A percentile compares a stretch with the other conserved stretches of the same genome.
phyloP scores from a whole-genome alignment of 2,888 invertebrate genomes.

The Drosophila emarginata region DNA sequence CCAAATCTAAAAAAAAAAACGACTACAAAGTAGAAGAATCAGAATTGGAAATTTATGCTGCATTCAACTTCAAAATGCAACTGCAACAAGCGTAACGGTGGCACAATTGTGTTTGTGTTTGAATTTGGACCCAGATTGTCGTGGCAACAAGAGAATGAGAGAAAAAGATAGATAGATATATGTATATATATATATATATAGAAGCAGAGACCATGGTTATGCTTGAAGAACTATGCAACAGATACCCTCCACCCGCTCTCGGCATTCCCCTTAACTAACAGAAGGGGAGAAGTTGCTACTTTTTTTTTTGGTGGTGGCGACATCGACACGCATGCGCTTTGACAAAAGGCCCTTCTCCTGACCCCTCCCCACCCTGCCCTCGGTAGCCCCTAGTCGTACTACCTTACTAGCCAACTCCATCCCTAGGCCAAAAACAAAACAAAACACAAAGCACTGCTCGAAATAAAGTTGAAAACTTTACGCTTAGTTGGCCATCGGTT shows the following conservation, averaged over 20 bases:
- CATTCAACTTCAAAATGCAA: constrained; percentile 61
- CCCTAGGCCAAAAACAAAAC: constrained; percentile 16
- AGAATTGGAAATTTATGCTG: constrained; percentile 59
- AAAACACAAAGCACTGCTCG: constrained; percentile 57
- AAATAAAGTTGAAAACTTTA: constrained; percentile 70
- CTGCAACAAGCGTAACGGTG: constrained; percentile 59
- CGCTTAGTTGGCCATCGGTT: constrained; percentile 63
- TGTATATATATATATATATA: no score
- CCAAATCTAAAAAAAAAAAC: constrained; percentile 14
- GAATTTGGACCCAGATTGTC: constrained; percentile 39
- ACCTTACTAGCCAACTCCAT: constrained; percentile 10
- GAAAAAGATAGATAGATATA: neutral
- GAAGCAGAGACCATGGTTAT: constrained; percentile 48
- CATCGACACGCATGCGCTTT: constrained; percentile 71
- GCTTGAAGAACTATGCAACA: constrained; percentile 60
- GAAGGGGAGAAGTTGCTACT: constrained; percentile 4
- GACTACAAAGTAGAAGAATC: constrained; percentile 23
- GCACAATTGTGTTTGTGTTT: constrained; percentile 42
- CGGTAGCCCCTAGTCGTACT: neutral
- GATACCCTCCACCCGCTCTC: constrained; percentile 24
- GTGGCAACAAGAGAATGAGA: constrained; percentile 45
- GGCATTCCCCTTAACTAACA: no score
- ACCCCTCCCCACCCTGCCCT: neutral
- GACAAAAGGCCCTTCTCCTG: constrained; percentile 39
- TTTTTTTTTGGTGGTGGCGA: constrained; percentile 55